Conservation (phyloP, 2,888 invertebrate species). For the Hemaris fuciformis region DNA sequence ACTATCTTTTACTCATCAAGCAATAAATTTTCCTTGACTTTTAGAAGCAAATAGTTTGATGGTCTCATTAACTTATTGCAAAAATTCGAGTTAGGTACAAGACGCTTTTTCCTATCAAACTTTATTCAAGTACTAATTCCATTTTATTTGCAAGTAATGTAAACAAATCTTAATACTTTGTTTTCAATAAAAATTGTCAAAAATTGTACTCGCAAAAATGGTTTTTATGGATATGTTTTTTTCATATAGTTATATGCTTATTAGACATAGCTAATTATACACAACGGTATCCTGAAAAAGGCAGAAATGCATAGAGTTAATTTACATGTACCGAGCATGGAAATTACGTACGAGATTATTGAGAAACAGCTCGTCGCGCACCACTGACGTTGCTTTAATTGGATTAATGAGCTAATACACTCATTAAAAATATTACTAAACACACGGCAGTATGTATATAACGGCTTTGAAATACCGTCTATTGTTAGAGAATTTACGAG, state of each 20-base stretch:
- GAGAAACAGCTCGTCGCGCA: slow-evolving; percentile 23
- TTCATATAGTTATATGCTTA: background rate
- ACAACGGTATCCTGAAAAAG: background rate
- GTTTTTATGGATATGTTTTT: no score
- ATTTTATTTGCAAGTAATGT: no score
- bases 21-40: no score
- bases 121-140: no score
- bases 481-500: slow-evolving; percentile 3
- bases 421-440: slow-evolving; percentile 22
- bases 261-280: background rate
- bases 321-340: background rate
- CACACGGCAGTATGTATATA: background rate
- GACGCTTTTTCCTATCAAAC: no score
- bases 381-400: slow-evolving; percentile 27
- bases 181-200: no score
- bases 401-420: slow-evolving; percentile 32
- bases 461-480: background rate
- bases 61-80: no score
- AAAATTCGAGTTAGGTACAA: no score
- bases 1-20: no score
- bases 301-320: background rate
- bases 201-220: no score
- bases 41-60: no score
- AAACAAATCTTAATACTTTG: no score
- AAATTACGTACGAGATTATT: slow-evolving; percentile 1